phyloP scores from a whole-genome alignment of 2,113 vertebrate species.

The Tonatia bakeri region DNA sequence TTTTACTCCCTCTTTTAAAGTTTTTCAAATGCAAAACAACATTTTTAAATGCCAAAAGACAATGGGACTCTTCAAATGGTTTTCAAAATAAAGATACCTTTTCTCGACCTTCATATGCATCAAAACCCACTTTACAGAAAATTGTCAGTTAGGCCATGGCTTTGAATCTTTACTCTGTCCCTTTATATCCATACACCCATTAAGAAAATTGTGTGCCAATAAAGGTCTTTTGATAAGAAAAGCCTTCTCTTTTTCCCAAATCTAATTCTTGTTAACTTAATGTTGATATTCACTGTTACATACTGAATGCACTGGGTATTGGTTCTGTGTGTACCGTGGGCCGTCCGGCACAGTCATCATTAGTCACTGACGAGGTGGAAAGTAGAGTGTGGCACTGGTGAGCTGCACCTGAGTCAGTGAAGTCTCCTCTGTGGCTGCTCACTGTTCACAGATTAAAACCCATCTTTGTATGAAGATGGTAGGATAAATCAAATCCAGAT shows the following conservation, averaged over 20 bases:
- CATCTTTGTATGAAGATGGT: background rate
- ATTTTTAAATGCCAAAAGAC: background rate
- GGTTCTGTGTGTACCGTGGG: background rate
- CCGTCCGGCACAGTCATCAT: background rate
- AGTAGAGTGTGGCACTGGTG: background rate
- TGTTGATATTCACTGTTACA: background rate
- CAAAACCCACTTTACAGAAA: background rate
- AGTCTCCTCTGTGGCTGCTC: background rate
- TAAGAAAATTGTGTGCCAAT: background rate
- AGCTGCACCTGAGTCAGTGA: background rate
- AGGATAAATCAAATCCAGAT: background rate
- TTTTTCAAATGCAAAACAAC: background rate
- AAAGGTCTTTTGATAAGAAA: background rate
- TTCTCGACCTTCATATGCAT: background rate
- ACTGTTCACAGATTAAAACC: background rate
- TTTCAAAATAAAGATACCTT: background rate
- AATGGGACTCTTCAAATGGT: background rate
- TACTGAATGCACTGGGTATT: background rate
- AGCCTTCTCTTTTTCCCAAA: background rate
- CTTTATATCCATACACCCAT: background rate
- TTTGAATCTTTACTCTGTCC: background rate
- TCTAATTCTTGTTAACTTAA: background rate
- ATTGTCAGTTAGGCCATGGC: background rate
- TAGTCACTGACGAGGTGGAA: background rate
- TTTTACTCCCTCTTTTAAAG: background rate